Evolutionary conservation across 2,113 vertebrate species (phyloP).

Genomic region (Tachysurus fulvidraco): DNA sequence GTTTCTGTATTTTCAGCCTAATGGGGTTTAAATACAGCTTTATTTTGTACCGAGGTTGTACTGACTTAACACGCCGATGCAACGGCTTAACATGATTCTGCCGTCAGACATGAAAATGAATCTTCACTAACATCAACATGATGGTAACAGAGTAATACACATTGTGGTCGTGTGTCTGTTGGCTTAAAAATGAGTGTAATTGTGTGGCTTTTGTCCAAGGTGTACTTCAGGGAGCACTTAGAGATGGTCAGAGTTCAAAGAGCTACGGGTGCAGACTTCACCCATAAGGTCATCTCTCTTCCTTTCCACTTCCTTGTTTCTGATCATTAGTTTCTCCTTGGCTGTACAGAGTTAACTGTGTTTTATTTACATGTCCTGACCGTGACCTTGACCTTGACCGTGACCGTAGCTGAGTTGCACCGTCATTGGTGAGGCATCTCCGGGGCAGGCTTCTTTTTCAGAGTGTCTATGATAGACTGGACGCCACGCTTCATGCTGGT

Average conservation of each 20-base stretch:
- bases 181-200: conserved; percentile 13
- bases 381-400: background rate
- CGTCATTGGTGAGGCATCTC: conserved; percentile 85
- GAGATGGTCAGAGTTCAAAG: conserved; percentile 35
- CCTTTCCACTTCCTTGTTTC: background rate
- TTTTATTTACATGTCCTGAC: conserved; percentile 33
- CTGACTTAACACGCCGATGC: background rate
- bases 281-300: background rate
- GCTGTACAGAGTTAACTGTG: conserved; percentile 14
- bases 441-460: conserved; percentile 92
- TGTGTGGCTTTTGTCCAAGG: conserved; percentile 23
- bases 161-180: background rate
- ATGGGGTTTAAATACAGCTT: background rate
- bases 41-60: background rate
- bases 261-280: background rate
- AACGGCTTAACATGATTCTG: background rate
- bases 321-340: conserved; percentile 2
- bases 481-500: conserved; percentile 94
- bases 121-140: conserved; percentile 12
- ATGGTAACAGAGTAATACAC: background rate
- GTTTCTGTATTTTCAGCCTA: background rate
- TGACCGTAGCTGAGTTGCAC: background rate
- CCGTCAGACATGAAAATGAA: background rate
- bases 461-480: conserved; percentile 98
- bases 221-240: conserved; percentile 44